Conservation (phyloP, 2,888 invertebrate species). For the Ptilodon capucinus region DNA sequence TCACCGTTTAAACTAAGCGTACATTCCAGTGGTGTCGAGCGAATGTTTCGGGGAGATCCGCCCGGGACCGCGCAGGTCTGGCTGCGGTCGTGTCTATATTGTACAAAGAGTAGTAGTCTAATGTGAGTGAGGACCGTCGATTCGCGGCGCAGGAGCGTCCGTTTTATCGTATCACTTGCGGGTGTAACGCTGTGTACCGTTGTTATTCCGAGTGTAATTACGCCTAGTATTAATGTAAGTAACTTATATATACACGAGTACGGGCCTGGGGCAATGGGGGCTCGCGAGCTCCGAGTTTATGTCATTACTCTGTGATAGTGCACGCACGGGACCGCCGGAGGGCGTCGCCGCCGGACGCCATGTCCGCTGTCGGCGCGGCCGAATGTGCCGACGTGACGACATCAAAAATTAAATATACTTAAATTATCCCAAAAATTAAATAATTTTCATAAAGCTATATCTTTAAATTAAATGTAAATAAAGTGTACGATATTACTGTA, state of each 20-base stretch:
- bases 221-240: constrained; percentile 75
- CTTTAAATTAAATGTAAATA: constrained; percentile 72
- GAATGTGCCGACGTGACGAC: constrained; percentile 77
- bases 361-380: constrained; percentile 52
- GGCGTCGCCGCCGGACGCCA: neutral
- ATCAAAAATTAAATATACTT: constrained; percentile 74
- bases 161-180: constrained; percentile 58
- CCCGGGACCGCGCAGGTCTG: constrained; percentile 21
- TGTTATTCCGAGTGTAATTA: constrained; percentile 76
- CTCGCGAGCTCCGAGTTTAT: constrained; percentile 73
- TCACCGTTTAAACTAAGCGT: constrained; percentile 84
- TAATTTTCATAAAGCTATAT: constrained; percentile 76
- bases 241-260: constrained; percentile 76
- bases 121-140: constrained; percentile 55
- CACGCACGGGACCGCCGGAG: constrained; percentile 61
- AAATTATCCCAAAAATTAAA: constrained; percentile 82
- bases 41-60: constrained; percentile 14
- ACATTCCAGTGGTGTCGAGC: constrained; percentile 59
- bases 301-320: constrained; percentile 82
- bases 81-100: constrained; percentile 60
- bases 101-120: constrained; percentile 61
- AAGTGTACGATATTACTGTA: constrained; percentile 72
- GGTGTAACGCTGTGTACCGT: constrained; percentile 73
- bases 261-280: constrained; percentile 81
- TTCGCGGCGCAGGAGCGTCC: constrained; percentile 51